Evolutionary conservation across 2,797 vertebrate genomes (phyloP).

Genomic region (Malacoraja senta): DNA sequence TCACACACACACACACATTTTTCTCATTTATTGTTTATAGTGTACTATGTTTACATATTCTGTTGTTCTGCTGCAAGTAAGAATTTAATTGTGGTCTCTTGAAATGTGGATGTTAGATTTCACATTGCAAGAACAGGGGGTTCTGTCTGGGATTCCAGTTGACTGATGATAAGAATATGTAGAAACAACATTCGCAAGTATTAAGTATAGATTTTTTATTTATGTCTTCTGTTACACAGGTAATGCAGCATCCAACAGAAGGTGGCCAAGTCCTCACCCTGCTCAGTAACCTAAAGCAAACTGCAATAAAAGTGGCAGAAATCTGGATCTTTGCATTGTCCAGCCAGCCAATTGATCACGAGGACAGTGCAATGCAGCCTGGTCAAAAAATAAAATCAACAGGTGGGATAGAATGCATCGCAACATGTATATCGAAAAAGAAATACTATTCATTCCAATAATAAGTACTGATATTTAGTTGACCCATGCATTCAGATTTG

Average conservation of each 20-base stretch:
- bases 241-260: slow-evolving; percentile 92
- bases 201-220: not conserved
- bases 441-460: not conserved
- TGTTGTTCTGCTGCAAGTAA: no score
- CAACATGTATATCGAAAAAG: not conserved
- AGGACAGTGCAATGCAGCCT: slow-evolving; percentile 77
- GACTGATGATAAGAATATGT: not conserved
- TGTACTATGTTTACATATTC: no score
- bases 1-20: no score
- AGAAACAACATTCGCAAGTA: not conserved
- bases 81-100: not conserved
- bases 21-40: no score
- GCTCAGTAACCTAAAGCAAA: slow-evolving; percentile 84
- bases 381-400: slow-evolving; percentile 85
- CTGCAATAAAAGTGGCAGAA: slow-evolving; percentile 83
- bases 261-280: slow-evolving; percentile 83
- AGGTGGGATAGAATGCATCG: slow-evolving; percentile 55
- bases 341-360: slow-evolving; percentile 92
- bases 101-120: not conserved
- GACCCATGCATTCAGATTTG: not conserved
- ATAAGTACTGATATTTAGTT: not conserved
- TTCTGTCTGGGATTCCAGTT: not conserved
- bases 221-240: slow-evolving; percentile 55
- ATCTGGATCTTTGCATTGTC: slow-evolving; percentile 93
- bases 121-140: not conserved